These are phyloP conservation scores for Phenganax stokvisi DNA, from an alignment of 92 coral and sea anemone species.

Conservation along the genomic window DNA sequence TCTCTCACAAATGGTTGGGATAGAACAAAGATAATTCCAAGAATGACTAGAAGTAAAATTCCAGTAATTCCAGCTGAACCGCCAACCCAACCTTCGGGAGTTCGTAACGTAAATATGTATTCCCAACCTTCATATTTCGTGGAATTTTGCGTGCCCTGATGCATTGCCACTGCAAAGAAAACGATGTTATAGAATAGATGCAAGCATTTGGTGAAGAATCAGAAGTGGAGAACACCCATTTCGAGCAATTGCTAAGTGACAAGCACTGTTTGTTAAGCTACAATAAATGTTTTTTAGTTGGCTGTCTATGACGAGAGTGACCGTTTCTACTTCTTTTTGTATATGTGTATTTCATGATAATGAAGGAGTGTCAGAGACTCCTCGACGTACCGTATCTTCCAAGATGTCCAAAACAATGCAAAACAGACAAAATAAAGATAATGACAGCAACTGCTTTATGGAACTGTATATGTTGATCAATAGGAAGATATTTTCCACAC, in stretches of 20 bases:
- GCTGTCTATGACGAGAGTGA: too few species aligned
- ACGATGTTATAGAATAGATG: not conserved
- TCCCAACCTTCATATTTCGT: conserved; percentile 32
- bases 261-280: too few species aligned
- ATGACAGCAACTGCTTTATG: conserved; percentile 37
- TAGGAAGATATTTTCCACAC: conserved; percentile 27
- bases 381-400: conserved; percentile 32
- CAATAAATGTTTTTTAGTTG: too few species aligned
- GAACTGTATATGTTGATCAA: conserved; percentile 36
- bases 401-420: conserved; percentile 28
- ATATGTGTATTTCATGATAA: too few species aligned
- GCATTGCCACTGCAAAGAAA: conserved; percentile 5
- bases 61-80: conserved; percentile 40
- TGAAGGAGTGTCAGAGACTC: not conserved
- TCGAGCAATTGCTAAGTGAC: too few species aligned
- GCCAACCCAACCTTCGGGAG: conserved; percentile 37
- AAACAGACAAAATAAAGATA: conserved; percentile 16
- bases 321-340: too few species aligned
- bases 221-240: not conserved
- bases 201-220: not conserved
- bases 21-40: conserved; percentile 29
- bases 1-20: conserved; percentile 38
- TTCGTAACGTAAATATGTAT: conserved; percentile 27
- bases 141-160: not conserved
- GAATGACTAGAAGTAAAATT: conserved; percentile 30